Percentiles rank a stretch among this genome's conserved stretches.
Evolutionary conservation across 1,140 invertebrate genomes (phyloP).

Genomic region (Solenopsis fugax): DNA sequence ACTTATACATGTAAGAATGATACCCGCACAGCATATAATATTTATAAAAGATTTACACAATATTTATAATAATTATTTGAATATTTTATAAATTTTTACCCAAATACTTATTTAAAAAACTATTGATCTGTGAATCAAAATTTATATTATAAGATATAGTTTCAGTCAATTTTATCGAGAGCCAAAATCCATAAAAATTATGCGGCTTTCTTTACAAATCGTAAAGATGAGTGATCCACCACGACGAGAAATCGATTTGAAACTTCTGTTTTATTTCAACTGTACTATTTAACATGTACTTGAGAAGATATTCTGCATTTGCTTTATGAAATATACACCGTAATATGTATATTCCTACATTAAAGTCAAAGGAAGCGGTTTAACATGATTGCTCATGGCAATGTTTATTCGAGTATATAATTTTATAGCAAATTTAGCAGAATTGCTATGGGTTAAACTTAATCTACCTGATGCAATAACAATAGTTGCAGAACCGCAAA

Average conservation of each 20-base stretch:
- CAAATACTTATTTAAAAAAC: too few species aligned
- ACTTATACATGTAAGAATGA: too few species aligned
- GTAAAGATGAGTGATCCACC: background rate
- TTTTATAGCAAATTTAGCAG: conserved; percentile 29
- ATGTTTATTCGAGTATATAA: conserved; percentile 38
- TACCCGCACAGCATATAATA: too few species aligned
- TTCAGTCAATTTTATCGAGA: too few species aligned
- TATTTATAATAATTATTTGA: too few species aligned
- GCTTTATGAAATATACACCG: background rate
- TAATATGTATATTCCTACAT: background rate
- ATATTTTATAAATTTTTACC: too few species aligned
- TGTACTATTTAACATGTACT: background rate
- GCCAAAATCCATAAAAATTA: too few species aligned
- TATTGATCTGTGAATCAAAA: too few species aligned
- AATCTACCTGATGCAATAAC: conserved; percentile 28
- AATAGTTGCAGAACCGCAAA: background rate
- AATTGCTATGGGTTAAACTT: background rate
- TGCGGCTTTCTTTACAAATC: background rate
- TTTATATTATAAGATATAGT: too few species aligned
- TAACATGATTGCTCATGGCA: background rate
- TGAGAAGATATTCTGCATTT: background rate
- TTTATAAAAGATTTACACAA: too few species aligned
- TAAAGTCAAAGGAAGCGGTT: background rate
- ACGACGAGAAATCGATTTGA: background rate
- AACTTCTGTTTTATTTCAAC: conserved; percentile 9